Base-by-base conservation (phyloP, 1,140 invertebrate species). In the Nymphalis io region DNA sequence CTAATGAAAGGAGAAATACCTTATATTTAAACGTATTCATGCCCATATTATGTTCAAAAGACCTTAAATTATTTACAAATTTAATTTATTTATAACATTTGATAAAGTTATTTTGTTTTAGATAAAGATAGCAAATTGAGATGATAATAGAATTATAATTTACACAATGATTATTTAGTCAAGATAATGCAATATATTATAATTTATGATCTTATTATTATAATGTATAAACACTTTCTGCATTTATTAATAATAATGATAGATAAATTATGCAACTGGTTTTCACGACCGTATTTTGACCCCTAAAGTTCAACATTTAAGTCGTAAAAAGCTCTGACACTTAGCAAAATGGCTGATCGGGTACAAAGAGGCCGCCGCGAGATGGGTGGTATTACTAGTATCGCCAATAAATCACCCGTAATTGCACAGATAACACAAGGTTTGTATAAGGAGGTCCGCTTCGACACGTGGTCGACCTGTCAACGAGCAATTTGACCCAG, bases 271-370 rank as follows among this genome's bases (percentile, higher is more conserved):
- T 33, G 55, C 33, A 6, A 58, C 33, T 5, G 12, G 55, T 67
- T 67, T 67, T 59, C 10, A 42, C 5, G 21, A n/a, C 13, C 13
- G 18, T n/a, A 12, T 18, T 1, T 6, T 53, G 59, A 69, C 39
- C 68, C 64, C 62, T 42, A 73, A 70, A 65, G 57, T 55, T 65
- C 38, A 68, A 63, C 38, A 46, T 59, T 20, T 39, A 51, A 27
- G 48, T 70, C 67, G 68, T 80, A 75, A 73, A 73, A 78, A 71
- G 60, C 75, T 66, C 53, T 67, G 66, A 75, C 78, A 79, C 74
- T 78, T 80, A 77, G 74, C 80, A 40, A 79, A 76, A 79, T 76
- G 73, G 13, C 62, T 73, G 61, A 72, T 65, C 60, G 68, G 74
- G 70, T n/a, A 53, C 72, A 79, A 76, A 72, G 63, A 44, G 39